Evolutionary conservation across 2,888 invertebrate species (phyloP), one percentile per base, ranked within the genome.

Genomic region (Pardosa pseudoannulata): DNA sequence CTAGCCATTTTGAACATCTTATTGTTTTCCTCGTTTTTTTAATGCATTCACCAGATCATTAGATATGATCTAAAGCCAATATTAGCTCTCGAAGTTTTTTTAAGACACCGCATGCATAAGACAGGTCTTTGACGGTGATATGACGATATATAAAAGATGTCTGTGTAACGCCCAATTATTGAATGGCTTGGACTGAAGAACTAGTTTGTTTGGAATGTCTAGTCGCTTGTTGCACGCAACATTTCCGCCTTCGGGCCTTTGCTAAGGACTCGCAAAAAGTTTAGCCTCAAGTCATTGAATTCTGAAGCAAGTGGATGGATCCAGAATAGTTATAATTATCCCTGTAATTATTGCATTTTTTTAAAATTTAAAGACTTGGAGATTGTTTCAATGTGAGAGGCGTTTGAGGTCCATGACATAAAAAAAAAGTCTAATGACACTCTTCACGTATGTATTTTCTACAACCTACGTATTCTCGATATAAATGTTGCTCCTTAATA

Each of bases 121-220:
- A 56, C n/a, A 56, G 56, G 23, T 23, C 56, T 56, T 56, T 56
- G 56, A 56, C 56, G 56, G 56, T 56, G 56, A 56, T 56, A 56
- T 56, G 56, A 56, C 56, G 56, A 56, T 56, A 23, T 56, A 56
- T 56, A 23, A 56, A 56, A 56, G 56, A 56, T 56, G 56, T 56
- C 56, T 23, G 23, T 56, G 56, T 56, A 56, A 56, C 56, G 56
- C 56, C 56, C 23, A n/a, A 56, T 56, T 56, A 56, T 56, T 56
- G 56, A 56, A 56, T 56, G 3, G 56, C 56, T 46, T 16, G 23
- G 56, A 23, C 56, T 56, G 56, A 23, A 56, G 23, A 56, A 56
- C 56, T 56, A 56, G 56, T 56, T 56, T 56, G 56, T 56, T 23
- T 3, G 56, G 56, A 56, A 56, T 56, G 56, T 23, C 23, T 23